phyloP scores from a whole-genome alignment of 2,113 vertebrate species.

The Muntiacus reevesi region DNA sequence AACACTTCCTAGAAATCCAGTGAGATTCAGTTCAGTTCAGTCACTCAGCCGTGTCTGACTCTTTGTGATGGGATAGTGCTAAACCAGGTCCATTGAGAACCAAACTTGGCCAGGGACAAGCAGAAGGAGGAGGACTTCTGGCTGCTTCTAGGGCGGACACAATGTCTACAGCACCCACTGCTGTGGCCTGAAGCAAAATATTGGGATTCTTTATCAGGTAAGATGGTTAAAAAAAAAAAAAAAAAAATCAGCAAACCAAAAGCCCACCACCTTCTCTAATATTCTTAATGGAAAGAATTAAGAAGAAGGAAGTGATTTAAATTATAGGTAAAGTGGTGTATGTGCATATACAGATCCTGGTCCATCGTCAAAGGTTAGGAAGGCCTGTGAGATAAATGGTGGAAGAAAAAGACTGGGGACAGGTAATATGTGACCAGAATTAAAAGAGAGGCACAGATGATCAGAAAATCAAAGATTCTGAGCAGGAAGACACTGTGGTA shows the following conservation, averaged over 20 bases:
- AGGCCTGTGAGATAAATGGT: neutral
- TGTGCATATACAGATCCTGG: too few relatives aligned
- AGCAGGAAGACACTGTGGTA: neutral
- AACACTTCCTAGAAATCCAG: neutral
- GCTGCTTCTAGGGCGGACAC: too few relatives aligned
- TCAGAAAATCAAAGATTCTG: neutral
- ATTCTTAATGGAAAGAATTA: neutral
- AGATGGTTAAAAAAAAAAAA: neutral
- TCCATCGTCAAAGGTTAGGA: neutral
- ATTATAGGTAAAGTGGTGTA: neutral
- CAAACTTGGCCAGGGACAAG: neutral
- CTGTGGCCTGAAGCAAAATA: neutral
- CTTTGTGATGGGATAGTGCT: neutral
- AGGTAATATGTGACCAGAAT: neutral
- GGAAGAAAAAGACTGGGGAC: neutral
- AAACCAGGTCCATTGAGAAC: neutral
- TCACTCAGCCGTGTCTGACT: neutral
- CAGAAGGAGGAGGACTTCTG: neutral
- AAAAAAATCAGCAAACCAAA: neutral
- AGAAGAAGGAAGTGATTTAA: neutral
- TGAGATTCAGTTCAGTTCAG: neutral
- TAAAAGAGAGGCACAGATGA: neutral
- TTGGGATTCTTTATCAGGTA: neutral
- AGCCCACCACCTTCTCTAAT: too few relatives aligned
- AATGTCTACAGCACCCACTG: fast-evolving